These are phyloP conservation scores for Oscheius sp. DNA, from an alignment of 2,888 invertebrate genomes.

Conservation along the genomic window DNA sequence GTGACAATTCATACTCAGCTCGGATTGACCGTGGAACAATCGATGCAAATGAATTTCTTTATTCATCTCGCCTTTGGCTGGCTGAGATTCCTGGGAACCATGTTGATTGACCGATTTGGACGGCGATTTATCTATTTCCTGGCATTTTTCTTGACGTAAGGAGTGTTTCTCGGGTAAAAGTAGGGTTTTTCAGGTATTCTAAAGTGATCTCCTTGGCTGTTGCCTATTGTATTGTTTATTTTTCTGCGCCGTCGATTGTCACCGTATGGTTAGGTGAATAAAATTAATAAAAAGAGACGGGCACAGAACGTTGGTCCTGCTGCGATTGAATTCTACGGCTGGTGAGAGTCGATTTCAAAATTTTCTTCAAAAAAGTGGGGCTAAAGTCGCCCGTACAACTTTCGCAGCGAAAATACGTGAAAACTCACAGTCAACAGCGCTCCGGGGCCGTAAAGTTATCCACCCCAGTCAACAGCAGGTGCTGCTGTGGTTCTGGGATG, in stretches of 20 bases:
- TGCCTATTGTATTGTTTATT: slow-evolving; percentile 9
- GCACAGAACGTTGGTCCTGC: too few relatives aligned
- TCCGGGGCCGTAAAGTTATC: too few relatives aligned
- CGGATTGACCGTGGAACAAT: slow-evolving; percentile 26
- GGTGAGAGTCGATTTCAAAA: too few relatives aligned
- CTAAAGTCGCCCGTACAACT: too few relatives aligned
- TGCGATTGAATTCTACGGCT: too few relatives aligned
- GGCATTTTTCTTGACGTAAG: slow-evolving; percentile 38
- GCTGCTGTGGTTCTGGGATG: too few relatives aligned
- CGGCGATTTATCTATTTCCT: slow-evolving; percentile 41
- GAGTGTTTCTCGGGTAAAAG: neutral
- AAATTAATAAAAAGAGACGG: too few relatives aligned
- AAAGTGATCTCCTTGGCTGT: slow-evolving; percentile 16
- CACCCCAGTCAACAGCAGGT: too few relatives aligned
- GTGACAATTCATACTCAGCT: slow-evolving; percentile 15
- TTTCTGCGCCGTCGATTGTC: neutral
- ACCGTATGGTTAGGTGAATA: slow-evolving; percentile 9
- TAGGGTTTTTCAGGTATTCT: neutral
- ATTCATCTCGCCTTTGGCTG: slow-evolving; percentile 40
- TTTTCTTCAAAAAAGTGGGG: too few relatives aligned
- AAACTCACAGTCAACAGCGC: too few relatives aligned
- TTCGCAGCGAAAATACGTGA: too few relatives aligned
- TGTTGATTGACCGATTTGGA: slow-evolving; percentile 45
- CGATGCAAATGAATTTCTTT: slow-evolving; percentile 40
- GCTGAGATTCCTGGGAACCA: slow-evolving; percentile 43